Conservation (phyloP, 2,888 invertebrate genomes). For the Encarsia formosa region DNA sequence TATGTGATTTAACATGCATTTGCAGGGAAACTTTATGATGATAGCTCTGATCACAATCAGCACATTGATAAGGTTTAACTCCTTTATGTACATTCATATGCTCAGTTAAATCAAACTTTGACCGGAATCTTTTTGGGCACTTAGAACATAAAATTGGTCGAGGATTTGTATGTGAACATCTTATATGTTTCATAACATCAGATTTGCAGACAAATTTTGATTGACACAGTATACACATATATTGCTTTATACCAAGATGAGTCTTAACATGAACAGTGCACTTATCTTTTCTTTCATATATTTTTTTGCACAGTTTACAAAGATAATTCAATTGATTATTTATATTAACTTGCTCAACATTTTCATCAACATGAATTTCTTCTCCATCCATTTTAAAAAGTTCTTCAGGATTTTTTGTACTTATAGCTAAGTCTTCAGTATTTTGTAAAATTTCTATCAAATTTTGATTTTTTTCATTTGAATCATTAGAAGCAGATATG, state of each 20-base stretch:
- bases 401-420: constrained; percentile 44
- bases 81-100: constrained; percentile 50
- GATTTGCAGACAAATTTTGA: constrained; percentile 50
- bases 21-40: constrained; percentile 50
- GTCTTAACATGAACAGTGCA: constrained; percentile 50
- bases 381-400: constrained; percentile 46
- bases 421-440: constrained; percentile 39
- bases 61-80: constrained; percentile 45
- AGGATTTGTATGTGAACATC: constrained; percentile 50
- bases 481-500: constrained; percentile 35
- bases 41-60: constrained; percentile 47
- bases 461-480: constrained; percentile 32
- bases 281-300: constrained; percentile 48
- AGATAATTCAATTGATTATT: constrained; percentile 44
- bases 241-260: constrained; percentile 48
- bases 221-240: constrained; percentile 45
- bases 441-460: constrained; percentile 38
- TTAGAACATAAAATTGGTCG: constrained; percentile 48
- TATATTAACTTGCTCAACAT: constrained; percentile 41
- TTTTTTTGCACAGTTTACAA: constrained; percentile 46
- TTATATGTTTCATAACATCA: constrained; percentile 49
- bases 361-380: constrained; percentile 48
- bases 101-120: constrained; percentile 48
- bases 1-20: constrained; percentile 48
- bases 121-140: constrained; percentile 48